These are phyloP conservation scores for human (Homo sapiens) DNA, from an alignment of 2,113 vertebrate genomes.

Conservation along the genomic window GRCh38 chr14:50044001-50044500, in stretches of 20 bases:
- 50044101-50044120: not conserved
- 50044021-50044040: not conserved
- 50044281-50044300: not conserved
- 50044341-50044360: conserved; percentile 1
- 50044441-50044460: conserved; percentile 25
- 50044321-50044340: conserved; percentile 2
- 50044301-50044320: not conserved
- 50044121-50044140: fast-evolving
- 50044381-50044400: not conserved
- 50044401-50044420: not conserved
- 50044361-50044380: not conserved
- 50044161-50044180: not conserved
- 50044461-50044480: not conserved
- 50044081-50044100: not conserved
- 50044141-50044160: not conserved
- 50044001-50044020: conserved; percentile 35
- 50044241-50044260: not conserved
- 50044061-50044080: not conserved
- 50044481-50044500: not conserved
- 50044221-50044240: not conserved
- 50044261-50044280: not conserved
- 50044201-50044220: not conserved
- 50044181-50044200: not conserved
- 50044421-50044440: not conserved
- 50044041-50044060: not conserved